Conservation (phyloP, 1,140 invertebrate species). For the Lasioglossum albipes region DNA sequence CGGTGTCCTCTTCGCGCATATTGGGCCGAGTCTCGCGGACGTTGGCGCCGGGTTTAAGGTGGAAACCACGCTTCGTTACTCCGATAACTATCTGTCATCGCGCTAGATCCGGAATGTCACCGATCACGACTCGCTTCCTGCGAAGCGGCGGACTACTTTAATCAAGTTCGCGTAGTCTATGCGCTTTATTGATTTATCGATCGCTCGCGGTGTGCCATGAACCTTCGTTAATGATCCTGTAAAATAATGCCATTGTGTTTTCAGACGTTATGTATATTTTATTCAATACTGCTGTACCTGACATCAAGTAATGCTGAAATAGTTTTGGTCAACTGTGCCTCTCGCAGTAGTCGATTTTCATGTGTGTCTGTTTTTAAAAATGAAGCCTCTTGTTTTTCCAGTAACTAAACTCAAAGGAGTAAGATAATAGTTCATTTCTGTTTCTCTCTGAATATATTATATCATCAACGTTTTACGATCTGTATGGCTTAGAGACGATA, state of each 20-base stretch:
- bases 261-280: too few species aligned
- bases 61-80: slow-evolving; percentile 53
- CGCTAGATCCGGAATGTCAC: slow-evolving; percentile 24
- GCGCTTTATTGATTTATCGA: slow-evolving; percentile 19
- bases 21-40: not conserved
- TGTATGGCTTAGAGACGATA: too few species aligned
- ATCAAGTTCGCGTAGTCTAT: slow-evolving; percentile 28
- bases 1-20: slow-evolving; percentile 3
- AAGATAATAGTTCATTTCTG: too few species aligned
- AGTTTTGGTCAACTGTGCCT: too few species aligned
- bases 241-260: not conserved
- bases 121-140: slow-evolving; percentile 40
- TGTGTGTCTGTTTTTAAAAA: too few species aligned
- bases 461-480: too few species aligned
- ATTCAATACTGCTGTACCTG: too few species aligned
- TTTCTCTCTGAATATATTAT: too few species aligned
- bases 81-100: slow-evolving; percentile 61
- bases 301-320: too few species aligned
- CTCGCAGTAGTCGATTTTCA: too few species aligned
- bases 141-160: slow-evolving; percentile 23
- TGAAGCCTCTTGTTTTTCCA: too few species aligned
- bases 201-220: not conserved
- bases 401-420: too few species aligned
- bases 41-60: slow-evolving; percentile 36
- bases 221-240: not conserved